Base-by-base conservation (phyloP, 1,140 invertebrate genomes). In the Panonychus citri region DNA sequence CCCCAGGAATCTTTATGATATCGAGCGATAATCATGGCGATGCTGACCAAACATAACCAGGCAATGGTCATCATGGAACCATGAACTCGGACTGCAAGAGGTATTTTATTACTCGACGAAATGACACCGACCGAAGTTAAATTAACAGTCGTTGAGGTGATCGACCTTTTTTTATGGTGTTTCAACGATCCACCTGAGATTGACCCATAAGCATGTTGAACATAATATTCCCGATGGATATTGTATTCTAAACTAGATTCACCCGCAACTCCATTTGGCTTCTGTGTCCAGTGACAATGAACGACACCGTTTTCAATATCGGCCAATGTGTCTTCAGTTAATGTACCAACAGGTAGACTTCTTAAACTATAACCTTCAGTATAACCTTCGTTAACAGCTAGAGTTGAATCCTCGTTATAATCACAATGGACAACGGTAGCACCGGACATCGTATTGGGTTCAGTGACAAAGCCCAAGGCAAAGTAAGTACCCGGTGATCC, bases 1-100 rank as follows among this genome's bases (percentile, higher is more conserved):
- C 82, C 77, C 87, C 88, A 94, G 0, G 86, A 89, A 66, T 83
- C 79, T 66, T 85, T 82, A 71, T 81, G 93, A 67, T 94, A 93
- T 63, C 88, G 77, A 2, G 88, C 88, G 1, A 90, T 70, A 12
- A 93, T 70, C 57, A 93, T 89, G 27, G 86, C 89, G 54, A 88
- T 69, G 5, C 84, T 85, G 2, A 85, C 83, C n/a, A 81, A 80
- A 17, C 85, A 81, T 46, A 94, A 78, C 89, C 89, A 95, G 2
- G 87, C 85, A 1, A 78, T 74, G 37, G 93, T 70, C 89, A 95
- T 94, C 62, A 94, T 79, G 61, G 76, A 54, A 39, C 59, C 59
- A 34, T 34, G 30, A 34, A 34, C 5, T 34, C 30, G 30, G 12
- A 34, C 12, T 12, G 12, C 5, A 7, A 34, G 5, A 34, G 30